These are phyloP conservation scores for Rhegmatorhina hoffmannsi DNA, from an alignment of 2,113 vertebrate genomes.

Conservation along the genomic window DNA sequence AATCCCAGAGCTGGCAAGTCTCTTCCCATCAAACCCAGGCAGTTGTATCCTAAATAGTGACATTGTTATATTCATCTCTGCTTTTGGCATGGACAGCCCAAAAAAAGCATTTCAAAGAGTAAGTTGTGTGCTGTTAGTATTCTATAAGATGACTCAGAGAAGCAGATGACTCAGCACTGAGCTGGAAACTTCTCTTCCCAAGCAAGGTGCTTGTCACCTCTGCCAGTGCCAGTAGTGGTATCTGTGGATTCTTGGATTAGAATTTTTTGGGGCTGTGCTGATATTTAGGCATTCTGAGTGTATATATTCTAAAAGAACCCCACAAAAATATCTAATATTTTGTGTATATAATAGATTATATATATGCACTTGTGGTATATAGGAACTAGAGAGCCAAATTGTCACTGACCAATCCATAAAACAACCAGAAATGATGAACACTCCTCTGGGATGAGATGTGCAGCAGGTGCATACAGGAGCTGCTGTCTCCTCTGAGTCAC, in stretches of 20 bases:
- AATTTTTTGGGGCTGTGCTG: not conserved
- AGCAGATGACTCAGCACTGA: not conserved
- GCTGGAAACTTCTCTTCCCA: not conserved
- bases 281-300: not conserved
- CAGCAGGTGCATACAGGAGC: not conserved
- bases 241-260: not conserved
- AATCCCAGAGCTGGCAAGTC: not conserved
- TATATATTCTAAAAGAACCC: not conserved
- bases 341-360: not conserved
- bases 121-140: not conserved
- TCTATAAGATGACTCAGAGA: not conserved
- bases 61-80: not conserved
- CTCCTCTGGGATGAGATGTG: not conserved
- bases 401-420: not conserved
- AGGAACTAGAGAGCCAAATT: not conserved
- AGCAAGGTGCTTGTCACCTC: not conserved
- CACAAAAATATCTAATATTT: not conserved
- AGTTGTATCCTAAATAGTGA: not conserved
- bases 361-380: no score
- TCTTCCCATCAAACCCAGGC: not conserved
- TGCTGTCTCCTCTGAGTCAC: not conserved
- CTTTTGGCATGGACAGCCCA: not conserved
- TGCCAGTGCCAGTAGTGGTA: not conserved
- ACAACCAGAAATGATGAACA: not conserved
- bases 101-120: not conserved